Evolutionary conservation across 2,797 vertebrate species (phyloP).

Genomic region (Hydrolagus colliei): DNA sequence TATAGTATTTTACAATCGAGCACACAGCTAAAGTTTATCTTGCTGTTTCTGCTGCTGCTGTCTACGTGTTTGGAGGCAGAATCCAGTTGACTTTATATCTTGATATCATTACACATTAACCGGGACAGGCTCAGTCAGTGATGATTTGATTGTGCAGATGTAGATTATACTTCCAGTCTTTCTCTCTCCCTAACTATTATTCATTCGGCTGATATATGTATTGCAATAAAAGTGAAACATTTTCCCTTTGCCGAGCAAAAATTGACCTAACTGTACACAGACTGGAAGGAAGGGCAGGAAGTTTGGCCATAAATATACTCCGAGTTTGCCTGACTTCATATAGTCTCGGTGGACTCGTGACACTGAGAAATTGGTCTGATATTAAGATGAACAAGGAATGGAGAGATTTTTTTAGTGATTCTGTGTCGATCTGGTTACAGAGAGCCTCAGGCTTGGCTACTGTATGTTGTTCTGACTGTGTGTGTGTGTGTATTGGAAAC

Average conservation of each 20-base stretch:
- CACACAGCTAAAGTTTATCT: neutral
- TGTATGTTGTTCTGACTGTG: slow-evolving; percentile 1
- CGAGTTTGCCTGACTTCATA: too few relatives aligned
- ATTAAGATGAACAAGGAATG: neutral
- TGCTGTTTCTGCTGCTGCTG: neutral
- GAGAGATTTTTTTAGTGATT: neutral
- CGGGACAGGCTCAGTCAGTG: neutral
- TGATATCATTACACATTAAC: neutral
- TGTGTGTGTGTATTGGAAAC: slow-evolving; percentile 1
- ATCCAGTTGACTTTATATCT: neutral
- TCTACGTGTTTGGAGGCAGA: too few relatives aligned
- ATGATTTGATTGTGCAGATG: neutral
- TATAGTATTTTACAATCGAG: neutral
- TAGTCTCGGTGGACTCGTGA: too few relatives aligned
- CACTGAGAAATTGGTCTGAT: neutral
- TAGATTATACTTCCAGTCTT: neutral
- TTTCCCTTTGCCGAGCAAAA: neutral
- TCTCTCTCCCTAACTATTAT: neutral
- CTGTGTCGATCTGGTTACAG: neutral
- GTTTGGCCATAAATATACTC: too few relatives aligned
- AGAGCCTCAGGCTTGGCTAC: neutral
- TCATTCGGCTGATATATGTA: neutral
- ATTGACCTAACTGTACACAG: neutral
- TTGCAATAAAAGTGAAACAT: neutral
- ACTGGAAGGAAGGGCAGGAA: neutral